Conservation (phyloP, 2,113 vertebrate genomes). For the Oplegnathus fasciatus region DNA sequence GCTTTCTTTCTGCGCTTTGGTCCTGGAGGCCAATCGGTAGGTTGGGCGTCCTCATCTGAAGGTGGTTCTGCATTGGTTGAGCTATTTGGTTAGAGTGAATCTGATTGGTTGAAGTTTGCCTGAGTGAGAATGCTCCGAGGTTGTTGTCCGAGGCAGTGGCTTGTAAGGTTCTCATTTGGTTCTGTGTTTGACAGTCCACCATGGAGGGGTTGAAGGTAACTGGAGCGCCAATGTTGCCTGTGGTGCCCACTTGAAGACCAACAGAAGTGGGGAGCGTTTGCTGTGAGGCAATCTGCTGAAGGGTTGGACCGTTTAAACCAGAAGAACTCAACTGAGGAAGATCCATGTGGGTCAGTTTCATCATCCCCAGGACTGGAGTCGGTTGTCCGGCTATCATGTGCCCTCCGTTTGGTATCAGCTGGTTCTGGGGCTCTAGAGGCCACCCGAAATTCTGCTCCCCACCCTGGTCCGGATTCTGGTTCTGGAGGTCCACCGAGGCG, state of each 20-base stretch:
- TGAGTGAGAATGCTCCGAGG: conserved; percentile 19
- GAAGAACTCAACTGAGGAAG: conserved; percentile 34
- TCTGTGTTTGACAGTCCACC: conserved; percentile 43
- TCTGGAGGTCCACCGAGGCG: conserved; percentile 58
- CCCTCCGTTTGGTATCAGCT: conserved; percentile 34
- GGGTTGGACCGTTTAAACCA: conserved; percentile 13
- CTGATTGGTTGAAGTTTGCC: conserved; percentile 40
- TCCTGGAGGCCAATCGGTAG: conserved; percentile 39
- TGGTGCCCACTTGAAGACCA: conserved; percentile 1
- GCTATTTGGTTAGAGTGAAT: conserved; percentile 27
- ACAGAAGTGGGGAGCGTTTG: conserved; percentile 21
- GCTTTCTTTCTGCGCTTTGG: conserved; percentile 28
- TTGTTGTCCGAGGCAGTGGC: conserved; percentile 17
- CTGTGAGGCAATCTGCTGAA: conserved; percentile 40
- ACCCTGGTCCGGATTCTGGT: conserved; percentile 13
- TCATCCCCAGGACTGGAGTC: neutral
- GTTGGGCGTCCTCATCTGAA: neutral
- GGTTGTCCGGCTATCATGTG: conserved; percentile 6
- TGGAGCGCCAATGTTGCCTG: neutral
- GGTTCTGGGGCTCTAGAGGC: conserved; percentile 37
- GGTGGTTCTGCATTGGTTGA: conserved; percentile 49
- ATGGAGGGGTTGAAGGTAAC: conserved; percentile 51
- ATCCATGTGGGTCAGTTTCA: conserved; percentile 66
- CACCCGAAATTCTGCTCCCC: conserved; percentile 53
- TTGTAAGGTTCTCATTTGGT: conserved; percentile 39